Evolutionary conservation across 2,888 invertebrate genomes (phyloP).

Genomic region (Eupeodes latifasciatus): DNA sequence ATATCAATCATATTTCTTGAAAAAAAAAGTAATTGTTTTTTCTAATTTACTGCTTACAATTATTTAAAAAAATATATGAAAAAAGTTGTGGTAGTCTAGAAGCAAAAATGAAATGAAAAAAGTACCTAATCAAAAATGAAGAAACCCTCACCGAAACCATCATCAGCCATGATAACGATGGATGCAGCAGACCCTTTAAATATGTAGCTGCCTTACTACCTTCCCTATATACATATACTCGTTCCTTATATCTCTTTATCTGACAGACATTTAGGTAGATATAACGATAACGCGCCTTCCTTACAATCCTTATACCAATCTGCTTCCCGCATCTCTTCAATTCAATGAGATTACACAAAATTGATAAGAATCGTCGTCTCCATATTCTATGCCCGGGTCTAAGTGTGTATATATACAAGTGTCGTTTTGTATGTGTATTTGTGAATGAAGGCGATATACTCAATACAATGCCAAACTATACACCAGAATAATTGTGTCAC

Average conservation of each 20-base stretch:
- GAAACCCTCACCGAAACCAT: too few relatives aligned
- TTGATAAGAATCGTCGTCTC: constrained; percentile 47
- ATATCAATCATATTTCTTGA: too few relatives aligned
- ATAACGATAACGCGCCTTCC: constrained; percentile 27
- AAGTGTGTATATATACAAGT: neutral
- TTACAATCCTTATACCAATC: constrained; percentile 47
- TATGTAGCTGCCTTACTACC: too few relatives aligned
- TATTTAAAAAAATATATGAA: too few relatives aligned
- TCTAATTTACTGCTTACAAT: too few relatives aligned
- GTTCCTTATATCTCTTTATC: neutral
- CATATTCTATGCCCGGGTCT: neutral
- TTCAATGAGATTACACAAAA: constrained; percentile 43
- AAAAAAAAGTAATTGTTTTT: too few relatives aligned
- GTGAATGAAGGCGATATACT: neutral
- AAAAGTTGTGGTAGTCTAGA: too few relatives aligned
- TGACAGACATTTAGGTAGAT: constrained; percentile 40
- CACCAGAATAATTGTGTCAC: constrained; percentile 63
- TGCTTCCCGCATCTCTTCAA: constrained; percentile 8
- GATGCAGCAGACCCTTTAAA: too few relatives aligned
- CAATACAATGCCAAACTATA: constrained; percentile 24
- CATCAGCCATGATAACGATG: too few relatives aligned
- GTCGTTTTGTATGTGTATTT: neutral
- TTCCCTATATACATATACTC: too few relatives aligned
- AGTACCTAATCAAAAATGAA: too few relatives aligned
- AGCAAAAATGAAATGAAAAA: too few relatives aligned